A percentile compares a stretch with the other conserved stretches of the same genome.
These are phyloP conservation scores for Phytoseiulus persimilis DNA, from an alignment of 2,888 invertebrate species.

Conservation along the genomic window DNA sequence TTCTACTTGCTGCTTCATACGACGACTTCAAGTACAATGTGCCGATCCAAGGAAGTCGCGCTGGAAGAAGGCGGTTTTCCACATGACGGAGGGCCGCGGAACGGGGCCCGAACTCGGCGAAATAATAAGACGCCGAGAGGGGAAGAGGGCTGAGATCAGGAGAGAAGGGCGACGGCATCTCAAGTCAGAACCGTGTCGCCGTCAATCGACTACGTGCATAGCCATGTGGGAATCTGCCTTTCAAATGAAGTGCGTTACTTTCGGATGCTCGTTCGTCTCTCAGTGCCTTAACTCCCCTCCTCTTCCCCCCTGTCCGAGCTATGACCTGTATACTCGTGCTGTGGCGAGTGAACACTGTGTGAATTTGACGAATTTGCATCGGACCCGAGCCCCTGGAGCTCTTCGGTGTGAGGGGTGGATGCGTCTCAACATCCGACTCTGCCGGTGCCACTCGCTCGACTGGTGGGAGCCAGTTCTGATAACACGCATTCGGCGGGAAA, in stretches of 20 bases:
- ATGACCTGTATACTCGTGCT: neutral
- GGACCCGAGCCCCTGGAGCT: neutral
- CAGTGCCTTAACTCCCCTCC: no score
- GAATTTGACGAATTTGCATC: neutral
- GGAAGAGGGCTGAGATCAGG: neutral
- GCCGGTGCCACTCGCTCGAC: no score
- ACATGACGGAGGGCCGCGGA: no score
- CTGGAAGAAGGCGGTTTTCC: no score
- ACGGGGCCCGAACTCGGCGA: no score
- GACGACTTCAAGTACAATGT: no score
- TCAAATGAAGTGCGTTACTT: neutral
- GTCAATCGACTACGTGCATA: neutral
- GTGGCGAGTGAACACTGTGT: neutral
- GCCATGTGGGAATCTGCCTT: neutral
- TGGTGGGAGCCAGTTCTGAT: no score
- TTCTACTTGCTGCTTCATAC: no score
- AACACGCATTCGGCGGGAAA: no score
- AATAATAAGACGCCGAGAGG: no score
- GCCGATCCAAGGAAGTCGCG: no score
- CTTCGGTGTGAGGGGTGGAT: neutral
- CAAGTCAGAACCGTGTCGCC: neutral
- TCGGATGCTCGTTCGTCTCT: no score
- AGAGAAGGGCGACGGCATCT: neutral
- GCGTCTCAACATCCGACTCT: neutral
- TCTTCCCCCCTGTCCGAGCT: neutral